Evolutionary conservation across 2,797 vertebrate species (phyloP), one percentile per base, ranked within the genome.

Genomic region (Orestias chungarensis): DNA sequence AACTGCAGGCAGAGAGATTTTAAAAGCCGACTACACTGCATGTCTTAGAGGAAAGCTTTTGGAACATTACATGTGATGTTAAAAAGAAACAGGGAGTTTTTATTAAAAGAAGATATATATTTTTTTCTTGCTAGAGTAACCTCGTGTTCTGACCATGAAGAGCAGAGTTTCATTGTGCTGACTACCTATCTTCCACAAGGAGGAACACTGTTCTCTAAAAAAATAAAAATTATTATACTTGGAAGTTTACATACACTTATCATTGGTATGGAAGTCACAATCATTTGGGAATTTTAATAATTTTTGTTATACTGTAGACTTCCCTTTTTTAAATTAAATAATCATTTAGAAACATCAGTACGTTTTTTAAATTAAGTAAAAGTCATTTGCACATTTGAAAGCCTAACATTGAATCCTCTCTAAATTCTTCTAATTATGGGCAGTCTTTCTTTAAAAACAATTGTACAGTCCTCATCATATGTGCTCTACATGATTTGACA

Each of bases 1-100:
- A 94, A 88, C 91, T 94, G 93, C 78, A 92, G 88, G 84, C 80
- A 68, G 35, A 74, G 87, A 88, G 88, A 88, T 95, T 94, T 94
- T 88, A 94, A 92, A 95, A 92, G 89, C 84, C 66, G 71, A 84
- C 62, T 0, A 64, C 86, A 87, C 72, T 71, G 89, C 92, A 86
- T 29, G 89, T 93, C 88, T 91, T 89, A 89, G 90, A 94, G 91
- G 67, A 90, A 90, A 86, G 84, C 88, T 9, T 66, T 72, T 57
- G 23, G 23, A 49, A 23, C 75, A 64, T 43, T 72, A 20, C 27
- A 29, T 6, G 69, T 17, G 66, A 62, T 67, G 64, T 55, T n/a
- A n/a, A 72, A 66, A 64, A 61, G 17, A 18, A 55, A 8, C 20
- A 6, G 12, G 5, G 5, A 7, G 59, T 6, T 25, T 62, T 62